Evolutionary conservation across 2,888 invertebrate species (phyloP), one percentile per base, ranked within the genome.

Genomic region (Rambutsinella grinnellia): DNA sequence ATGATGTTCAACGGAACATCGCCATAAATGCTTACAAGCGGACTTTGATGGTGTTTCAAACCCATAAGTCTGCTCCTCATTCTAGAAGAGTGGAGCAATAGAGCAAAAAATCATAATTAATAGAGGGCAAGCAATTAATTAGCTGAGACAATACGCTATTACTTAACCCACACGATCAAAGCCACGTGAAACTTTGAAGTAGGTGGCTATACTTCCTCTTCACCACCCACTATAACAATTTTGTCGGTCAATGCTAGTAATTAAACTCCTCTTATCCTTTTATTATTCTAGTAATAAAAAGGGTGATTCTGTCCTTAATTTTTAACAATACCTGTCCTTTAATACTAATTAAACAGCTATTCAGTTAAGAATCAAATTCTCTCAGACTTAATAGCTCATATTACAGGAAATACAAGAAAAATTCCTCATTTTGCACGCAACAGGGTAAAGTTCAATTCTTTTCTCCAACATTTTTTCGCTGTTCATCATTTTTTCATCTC

Each of bases 1-100:
- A 88, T 97, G 97, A 87, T 97, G 97, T 87, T 97, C 97, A 66
- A 96, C 92, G 87, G 96, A 96, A 88, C 97, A 97, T 84, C 94
- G 93, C 96, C 97, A 97, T 83, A 98, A 89, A 88, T 97, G 97
- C 85, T 97, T 95, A 87, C 97, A 97, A 17, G 96, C 96, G 24
- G 94, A 90, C 26, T 79, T 81, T 1, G 82, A 80, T 2, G 83
- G 83, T 17, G 82, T 83, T 69, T 83, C 83, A 67, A 83, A 83
- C 46, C 83, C 83, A 61, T 82, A 82, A n/a, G 96, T 96, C 86
- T 94, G 94, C 83, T 96, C 95, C 85, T 96, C 96, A 86, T 94
- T 95, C 95, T 95, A 87, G 70, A 23, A 23, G 3, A 62, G 15
- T 23, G 15, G n/a, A 62, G 5, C 36, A 36, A 36, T 6, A 13